Evolutionary conservation across 2,797 vertebrate species (phyloP).

Genomic region (Sebastes vulpes): DNA sequence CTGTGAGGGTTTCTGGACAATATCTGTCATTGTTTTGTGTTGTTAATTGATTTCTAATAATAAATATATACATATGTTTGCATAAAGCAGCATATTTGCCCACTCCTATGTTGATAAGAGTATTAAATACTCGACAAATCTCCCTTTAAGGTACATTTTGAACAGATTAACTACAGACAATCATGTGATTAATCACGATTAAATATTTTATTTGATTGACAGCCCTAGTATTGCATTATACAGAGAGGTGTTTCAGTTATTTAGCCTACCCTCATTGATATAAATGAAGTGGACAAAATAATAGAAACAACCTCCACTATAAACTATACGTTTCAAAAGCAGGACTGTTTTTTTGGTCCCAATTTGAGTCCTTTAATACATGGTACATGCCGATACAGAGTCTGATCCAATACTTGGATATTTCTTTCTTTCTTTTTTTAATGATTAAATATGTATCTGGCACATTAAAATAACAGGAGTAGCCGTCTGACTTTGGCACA

Average conservation of each 20-base stretch:
- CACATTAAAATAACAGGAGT: neutral
- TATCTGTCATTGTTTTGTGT: too few species aligned
- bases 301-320: neutral
- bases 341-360: neutral
- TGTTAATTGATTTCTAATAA: rapidly evolving
- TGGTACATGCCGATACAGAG: neutral
- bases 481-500: neutral
- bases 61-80: too few species aligned
- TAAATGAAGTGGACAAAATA: neutral
- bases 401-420: neutral
- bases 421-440: rapidly evolving
- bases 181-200: too few species aligned
- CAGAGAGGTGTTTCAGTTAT: neutral
- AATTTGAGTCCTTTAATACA: neutral
- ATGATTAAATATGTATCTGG: too few species aligned
- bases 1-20: too few species aligned
- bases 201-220: too few species aligned
- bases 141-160: too few species aligned
- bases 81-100: too few species aligned
- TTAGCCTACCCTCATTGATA: neutral
- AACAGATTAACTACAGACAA: too few species aligned
- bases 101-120: too few species aligned
- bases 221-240: neutral
- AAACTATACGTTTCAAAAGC: neutral
- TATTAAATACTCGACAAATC: rapidly evolving